These are phyloP conservation scores for Drosophila murphyi DNA, from an alignment of 1,140 invertebrate species.

Conservation along the genomic window DNA sequence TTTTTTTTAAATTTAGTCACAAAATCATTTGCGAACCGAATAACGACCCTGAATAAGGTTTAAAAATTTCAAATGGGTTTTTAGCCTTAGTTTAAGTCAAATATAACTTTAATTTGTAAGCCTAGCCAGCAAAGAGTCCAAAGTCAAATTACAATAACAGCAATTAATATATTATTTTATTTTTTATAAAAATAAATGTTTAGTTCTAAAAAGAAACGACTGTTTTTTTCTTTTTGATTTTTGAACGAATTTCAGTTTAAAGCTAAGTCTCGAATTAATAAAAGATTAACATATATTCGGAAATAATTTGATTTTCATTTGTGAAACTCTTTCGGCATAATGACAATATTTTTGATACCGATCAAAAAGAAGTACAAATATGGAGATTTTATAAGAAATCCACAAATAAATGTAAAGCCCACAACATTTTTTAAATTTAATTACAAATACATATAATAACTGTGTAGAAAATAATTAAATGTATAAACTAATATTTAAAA, in stretches of 20 bases:
- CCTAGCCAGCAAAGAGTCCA: conserved; percentile 69
- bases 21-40: conserved; percentile 39
- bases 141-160: conserved; percentile 64
- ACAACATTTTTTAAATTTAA: conserved; percentile 32
- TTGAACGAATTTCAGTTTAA: conserved; percentile 45
- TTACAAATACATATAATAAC: conserved; percentile 12
- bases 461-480: conserved; percentile 16
- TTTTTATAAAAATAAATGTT: conserved; percentile 58
- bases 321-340: conserved; percentile 44
- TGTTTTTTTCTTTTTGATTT: conserved; percentile 45
- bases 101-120: conserved; percentile 56
- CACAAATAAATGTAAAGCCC: conserved; percentile 11
- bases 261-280: conserved; percentile 24
- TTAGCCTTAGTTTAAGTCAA: conserved; percentile 16
- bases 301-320: conserved; percentile 30
- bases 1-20: conserved; percentile 34
- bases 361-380: conserved; percentile 78
- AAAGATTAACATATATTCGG: conserved; percentile 37
- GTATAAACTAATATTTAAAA: conserved; percentile 41
- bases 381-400: conserved; percentile 60
- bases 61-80: conserved; percentile 60
- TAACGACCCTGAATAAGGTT: conserved; percentile 76
- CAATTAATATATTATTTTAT: conserved; percentile 63
- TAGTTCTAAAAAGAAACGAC: conserved; percentile 48
- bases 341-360: conserved; percentile 80